These are phyloP conservation scores for Eulemur coronatus DNA, from an alignment of 2,797 vertebrate species.

Conservation along the genomic window DNA sequence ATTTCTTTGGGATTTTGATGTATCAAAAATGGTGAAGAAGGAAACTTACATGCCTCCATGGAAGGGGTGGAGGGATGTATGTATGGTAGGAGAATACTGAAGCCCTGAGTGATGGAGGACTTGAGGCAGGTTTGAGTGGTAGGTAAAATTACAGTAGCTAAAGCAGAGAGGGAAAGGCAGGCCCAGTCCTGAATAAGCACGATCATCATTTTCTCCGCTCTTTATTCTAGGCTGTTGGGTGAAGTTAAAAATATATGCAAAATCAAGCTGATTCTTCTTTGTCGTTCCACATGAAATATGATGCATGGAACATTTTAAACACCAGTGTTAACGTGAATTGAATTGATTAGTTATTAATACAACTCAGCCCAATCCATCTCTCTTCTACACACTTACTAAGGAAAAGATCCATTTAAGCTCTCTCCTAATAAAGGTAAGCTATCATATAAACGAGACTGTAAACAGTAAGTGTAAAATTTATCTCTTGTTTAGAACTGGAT, in stretches of 20 bases:
- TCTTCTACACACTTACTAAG: neutral
- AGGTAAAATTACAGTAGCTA: neutral
- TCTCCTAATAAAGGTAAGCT: constrained; percentile 8
- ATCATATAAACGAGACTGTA: neutral
- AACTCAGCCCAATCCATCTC: neutral
- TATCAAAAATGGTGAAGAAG: neutral
- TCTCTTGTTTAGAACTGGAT: neutral
- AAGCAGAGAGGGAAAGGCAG: neutral
- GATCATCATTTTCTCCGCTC: neutral
- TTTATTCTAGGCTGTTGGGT: neutral
- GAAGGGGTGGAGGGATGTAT: neutral
- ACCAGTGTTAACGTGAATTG: neutral
- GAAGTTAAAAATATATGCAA: neutral
- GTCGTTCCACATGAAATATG: neutral
- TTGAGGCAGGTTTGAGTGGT: neutral
- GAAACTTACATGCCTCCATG: neutral
- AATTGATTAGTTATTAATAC: neutral
- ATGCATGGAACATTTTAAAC: neutral
- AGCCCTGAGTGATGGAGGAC: neutral
- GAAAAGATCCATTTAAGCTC: neutral
- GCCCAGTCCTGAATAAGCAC: neutral
- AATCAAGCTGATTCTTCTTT: neutral
- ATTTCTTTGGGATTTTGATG: neutral
- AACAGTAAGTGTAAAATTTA: neutral
- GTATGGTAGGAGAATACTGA: neutral